phyloP scores from a whole-genome alignment of 2,888 invertebrate species.

The Copidosoma aretas region DNA sequence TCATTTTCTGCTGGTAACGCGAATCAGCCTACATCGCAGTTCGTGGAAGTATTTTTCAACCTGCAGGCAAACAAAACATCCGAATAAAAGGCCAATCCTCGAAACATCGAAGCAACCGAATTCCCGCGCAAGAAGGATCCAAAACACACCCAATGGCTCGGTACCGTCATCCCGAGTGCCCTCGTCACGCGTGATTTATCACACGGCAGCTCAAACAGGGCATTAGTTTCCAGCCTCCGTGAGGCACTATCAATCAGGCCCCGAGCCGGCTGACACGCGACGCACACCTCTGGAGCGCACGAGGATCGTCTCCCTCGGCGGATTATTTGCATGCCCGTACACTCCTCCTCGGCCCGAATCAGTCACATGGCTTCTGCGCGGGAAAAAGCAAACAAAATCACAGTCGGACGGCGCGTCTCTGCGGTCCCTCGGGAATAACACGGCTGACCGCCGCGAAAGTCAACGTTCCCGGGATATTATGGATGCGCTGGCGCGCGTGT shows the following conservation, averaged over 20 bases:
- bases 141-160: background rate
- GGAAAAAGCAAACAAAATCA: too few relatives aligned
- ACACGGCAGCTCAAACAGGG: conserved; percentile 35
- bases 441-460: too few relatives aligned
- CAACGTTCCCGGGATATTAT: background rate
- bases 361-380: background rate
- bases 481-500: background rate
- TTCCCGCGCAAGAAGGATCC: too few relatives aligned
- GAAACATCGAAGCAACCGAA: too few relatives aligned
- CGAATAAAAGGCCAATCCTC: too few relatives aligned
- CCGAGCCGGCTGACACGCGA: conserved; percentile 10
- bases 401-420: background rate
- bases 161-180: too few relatives aligned
- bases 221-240: conserved; percentile 35
- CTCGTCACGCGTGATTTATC: conserved; percentile 31
- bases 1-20: too few relatives aligned
- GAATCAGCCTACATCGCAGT: too few relatives aligned
- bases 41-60: too few relatives aligned
- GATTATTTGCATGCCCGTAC: background rate
- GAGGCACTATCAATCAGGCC: conserved; percentile 37
- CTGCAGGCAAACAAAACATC: too few relatives aligned
- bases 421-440: too few relatives aligned
- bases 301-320: background rate
- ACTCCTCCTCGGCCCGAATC: background rate
- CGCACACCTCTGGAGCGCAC: too few relatives aligned